Evolutionary conservation across 2,797 vertebrate species (phyloP).

Genomic region (Psittacula derbiana): DNA sequence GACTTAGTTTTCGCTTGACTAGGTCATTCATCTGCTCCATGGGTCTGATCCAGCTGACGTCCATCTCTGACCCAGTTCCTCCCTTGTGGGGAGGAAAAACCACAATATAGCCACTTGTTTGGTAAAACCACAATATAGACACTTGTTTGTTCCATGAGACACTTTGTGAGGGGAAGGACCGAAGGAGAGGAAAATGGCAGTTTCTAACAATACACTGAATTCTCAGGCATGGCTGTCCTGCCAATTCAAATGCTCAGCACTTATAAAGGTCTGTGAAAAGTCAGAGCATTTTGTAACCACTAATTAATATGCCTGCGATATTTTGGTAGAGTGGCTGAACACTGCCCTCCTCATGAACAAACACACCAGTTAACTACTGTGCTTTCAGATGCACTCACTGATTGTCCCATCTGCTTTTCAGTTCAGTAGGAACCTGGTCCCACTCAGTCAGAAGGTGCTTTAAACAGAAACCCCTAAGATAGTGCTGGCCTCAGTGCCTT

Average conservation of each 20-base stretch:
- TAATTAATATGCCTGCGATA: background rate
- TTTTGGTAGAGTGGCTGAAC: background rate
- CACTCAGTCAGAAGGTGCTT: background rate
- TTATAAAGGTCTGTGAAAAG: background rate
- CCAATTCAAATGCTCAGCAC: constrained; percentile 4
- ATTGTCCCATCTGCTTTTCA: background rate
- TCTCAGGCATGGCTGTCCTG: constrained; percentile 28
- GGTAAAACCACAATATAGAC: background rate
- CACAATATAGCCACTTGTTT: background rate
- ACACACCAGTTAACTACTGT: background rate
- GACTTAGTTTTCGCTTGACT: background rate
- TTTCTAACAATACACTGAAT: constrained; percentile 14
- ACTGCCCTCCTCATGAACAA: background rate
- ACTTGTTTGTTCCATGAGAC: background rate
- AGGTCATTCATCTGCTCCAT: background rate
- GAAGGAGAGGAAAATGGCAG: background rate
- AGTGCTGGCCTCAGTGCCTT: background rate
- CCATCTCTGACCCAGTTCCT: constrained; percentile 6
- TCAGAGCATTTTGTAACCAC: constrained; percentile 22
- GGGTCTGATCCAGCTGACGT: background rate
- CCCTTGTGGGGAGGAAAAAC: background rate
- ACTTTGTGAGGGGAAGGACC: background rate
- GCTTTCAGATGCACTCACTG: background rate
- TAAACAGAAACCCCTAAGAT: background rate
- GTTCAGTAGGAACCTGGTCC: background rate